Percentiles rank a stretch among this genome's conserved stretches.
These are phyloP conservation scores for Zalophus californianus DNA, from an alignment of 2,797 vertebrate genomes.

Conservation along the genomic window DNA sequence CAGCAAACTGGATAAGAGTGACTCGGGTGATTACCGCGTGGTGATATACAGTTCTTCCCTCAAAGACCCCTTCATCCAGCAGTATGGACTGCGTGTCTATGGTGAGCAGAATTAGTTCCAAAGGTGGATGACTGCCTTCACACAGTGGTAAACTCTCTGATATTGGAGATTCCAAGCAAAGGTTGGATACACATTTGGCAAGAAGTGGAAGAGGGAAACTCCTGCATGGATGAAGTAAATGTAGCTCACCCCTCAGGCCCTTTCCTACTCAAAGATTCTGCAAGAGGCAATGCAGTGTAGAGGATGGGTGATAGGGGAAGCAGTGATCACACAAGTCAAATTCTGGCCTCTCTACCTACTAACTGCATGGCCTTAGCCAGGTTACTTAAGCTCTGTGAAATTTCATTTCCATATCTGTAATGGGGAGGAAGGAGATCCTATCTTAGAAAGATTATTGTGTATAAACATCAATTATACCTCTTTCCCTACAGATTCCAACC, in stretches of 20 bases:
- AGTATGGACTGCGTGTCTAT: constrained; percentile 69
- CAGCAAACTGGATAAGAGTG: constrained; percentile 63
- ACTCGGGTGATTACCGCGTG: constrained; percentile 68
- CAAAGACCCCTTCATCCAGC: not conserved
- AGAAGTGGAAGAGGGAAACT: not conserved
- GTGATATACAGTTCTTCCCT: not conserved
- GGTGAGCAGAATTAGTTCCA: constrained; percentile 65
- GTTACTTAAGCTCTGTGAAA: not conserved
- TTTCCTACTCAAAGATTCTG: not conserved
- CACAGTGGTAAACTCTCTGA: not conserved
- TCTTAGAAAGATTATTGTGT: not conserved
- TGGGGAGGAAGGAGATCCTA: not conserved
- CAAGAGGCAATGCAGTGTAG: not conserved
- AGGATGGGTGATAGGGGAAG: not conserved
- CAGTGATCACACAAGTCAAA: not conserved
- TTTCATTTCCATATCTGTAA: not conserved
- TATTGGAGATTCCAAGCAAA: not conserved
- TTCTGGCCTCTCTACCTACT: not conserved
- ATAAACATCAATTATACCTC: not conserved
- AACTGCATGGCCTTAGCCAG: not conserved
- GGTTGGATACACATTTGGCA: not conserved
- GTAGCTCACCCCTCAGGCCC: not conserved
- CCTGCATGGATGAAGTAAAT: not conserved
- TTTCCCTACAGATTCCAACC: not conserved
- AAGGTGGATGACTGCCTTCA: not conserved